Base-by-base conservation (phyloP, 2,113 vertebrate genomes). In the Mustela lutreola region DNA sequence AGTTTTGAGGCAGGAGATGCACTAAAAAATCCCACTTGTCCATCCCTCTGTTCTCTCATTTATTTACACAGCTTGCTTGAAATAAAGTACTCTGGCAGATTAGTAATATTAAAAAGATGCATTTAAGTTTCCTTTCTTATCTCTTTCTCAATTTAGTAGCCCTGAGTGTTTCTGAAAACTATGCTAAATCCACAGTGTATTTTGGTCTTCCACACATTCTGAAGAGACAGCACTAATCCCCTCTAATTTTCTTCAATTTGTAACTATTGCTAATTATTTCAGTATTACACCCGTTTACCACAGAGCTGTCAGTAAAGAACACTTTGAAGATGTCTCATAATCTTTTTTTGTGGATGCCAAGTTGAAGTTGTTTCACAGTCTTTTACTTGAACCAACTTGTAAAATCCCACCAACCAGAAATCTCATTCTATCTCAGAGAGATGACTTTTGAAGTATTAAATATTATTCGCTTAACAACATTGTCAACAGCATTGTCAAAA, bases 341-440 rank as follows among this genome's bases (percentile, higher is more conserved):
- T 87, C 31, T 28, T 76, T 83, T 83, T 28, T 14, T 36, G 12
- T 81, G 82, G 22, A 11, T 83, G 48, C 89, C 36, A 87, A 88
- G 19, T 63, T 87, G 9, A 87, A 88, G 19, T 63, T 87, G 9
- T 63, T 97, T 92, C 79, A 78, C 15, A 73, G 36, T n/a, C 50
- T 96, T 97, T 67, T 89, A 76, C 95, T 92, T 95, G 83, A 80
- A 94, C 85, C 33, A 85, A 42, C 16, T 48, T 96, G 24, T 76
- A 65, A 97, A 95, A 94, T 89, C 19, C 39, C 16, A 48, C 76
- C 10, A 36, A 94, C 16, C 42, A 67, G 70, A 93, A 90, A 79
- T 42, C 7, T n/a, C 21, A 78, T 71, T 90, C 42, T 78, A 81
- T 28, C 16, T 81, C 58, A 88, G 60, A 92, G 28, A 58, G 94